Evolutionary conservation across 2,113 vertebrate genomes (phyloP), one percentile per base, ranked within the genome.

Genomic region (Axis porcinus): DNA sequence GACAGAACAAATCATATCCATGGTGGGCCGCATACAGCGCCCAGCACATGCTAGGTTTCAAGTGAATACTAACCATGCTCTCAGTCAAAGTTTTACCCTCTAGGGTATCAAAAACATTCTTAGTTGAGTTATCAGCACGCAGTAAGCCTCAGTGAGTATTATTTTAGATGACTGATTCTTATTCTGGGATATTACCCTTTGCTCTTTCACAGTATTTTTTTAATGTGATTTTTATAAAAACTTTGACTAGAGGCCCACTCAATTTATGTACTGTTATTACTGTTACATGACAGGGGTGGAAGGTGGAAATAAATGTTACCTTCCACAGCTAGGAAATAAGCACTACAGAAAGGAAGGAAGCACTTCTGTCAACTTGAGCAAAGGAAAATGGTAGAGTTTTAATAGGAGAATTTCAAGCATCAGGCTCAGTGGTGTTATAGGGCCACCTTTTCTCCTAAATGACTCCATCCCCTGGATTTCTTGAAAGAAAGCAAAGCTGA

Each of bases 191-290:
- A 81, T 27, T 86, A 28, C 15, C 70, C 7, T 96, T 97, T 79
- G 30, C 6, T 92, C 79, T 13, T 95, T 60, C 28, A 62, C 45
- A 81, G 11, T 92, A 70, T 36, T 89, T 94, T 91, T 90, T 84
- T 40, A 90, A 85, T 94, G 33, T 67, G 64, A 91, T 17, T 95
- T 97, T 89, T 93, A 87, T 52, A 96, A 83, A 86, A 89, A 82
- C 33, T 94, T 84, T 89, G 60, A 95, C 64, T 84, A 52, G 52
- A 33, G 79, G 4, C 74, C 60, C 55, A 70, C 5, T 81, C 43
- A 92, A 43, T 90, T 57, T n/a, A 17, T 58, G 50, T 62, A 27
- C 43, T 86, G 14, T 67, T 95, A 47, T 93, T 81, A 79, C 89
- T 47, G 13, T 57, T 33, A 94, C 30, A 67, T 45, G 52, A 93